These are phyloP conservation scores for Homarus americanus DNA, from an alignment of 1,140 invertebrate species.

Conservation along the genomic window DNA sequence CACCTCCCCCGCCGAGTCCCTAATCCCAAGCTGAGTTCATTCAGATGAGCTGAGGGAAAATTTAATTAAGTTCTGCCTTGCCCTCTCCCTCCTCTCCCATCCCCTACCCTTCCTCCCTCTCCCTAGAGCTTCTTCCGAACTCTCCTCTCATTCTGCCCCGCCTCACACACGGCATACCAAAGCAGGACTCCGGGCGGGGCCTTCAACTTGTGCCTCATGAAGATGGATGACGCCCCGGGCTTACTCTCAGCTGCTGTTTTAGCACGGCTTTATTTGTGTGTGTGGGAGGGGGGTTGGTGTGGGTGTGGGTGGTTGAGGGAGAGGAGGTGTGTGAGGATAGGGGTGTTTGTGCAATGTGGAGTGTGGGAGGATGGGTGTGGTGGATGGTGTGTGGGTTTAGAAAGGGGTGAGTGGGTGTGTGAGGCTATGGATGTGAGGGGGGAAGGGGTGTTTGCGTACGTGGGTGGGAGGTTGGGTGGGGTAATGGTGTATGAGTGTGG, in stretches of 20 bases:
- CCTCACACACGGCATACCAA: not conserved
- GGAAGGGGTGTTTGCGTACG: no score
- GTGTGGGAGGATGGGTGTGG: no score
- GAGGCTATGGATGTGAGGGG: not conserved
- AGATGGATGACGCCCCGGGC: conserved; percentile 28
- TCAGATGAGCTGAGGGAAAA: conserved; percentile 35
- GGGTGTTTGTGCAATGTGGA: no score
- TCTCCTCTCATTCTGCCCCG: not conserved
- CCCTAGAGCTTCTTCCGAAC: not conserved
- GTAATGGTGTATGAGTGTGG: no score
- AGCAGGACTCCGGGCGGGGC: not conserved
- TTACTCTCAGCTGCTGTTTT: conserved; percentile 12
- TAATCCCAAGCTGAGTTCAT: conserved; percentile 30
- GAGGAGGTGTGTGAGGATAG: no score
- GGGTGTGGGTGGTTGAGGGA: not conserved
- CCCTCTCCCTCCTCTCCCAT: not conserved
- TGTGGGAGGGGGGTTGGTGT: not conserved
- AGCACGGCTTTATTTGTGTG: conserved; percentile 11
- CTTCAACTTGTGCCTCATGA: conserved; percentile 43
- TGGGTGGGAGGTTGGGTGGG: not conserved
- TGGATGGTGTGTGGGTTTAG: not conserved
- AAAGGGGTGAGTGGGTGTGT: not conserved
- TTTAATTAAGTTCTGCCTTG: conserved; percentile 57
- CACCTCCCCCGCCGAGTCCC: not conserved
- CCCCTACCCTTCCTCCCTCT: not conserved